These are phyloP conservation scores for Heloderma charlesbogerti DNA, from an alignment of 2,113 vertebrate genomes.

Conservation along the genomic window DNA sequence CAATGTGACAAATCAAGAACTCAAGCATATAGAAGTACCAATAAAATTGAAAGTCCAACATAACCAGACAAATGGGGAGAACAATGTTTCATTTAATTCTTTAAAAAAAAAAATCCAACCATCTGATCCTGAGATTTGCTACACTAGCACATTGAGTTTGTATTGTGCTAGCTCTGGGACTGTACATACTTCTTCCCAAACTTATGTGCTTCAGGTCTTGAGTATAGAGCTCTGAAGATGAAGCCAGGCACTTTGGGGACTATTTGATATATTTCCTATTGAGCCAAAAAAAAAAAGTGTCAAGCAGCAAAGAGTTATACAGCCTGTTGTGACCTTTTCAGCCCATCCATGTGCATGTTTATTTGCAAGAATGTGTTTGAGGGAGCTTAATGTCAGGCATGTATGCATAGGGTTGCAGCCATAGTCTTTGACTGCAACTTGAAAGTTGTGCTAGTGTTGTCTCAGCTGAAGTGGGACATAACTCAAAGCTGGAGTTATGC, in stretches of 20 bases:
- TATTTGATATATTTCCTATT: not conserved
- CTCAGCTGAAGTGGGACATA: not conserved
- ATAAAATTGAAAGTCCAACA: constrained; percentile 20
- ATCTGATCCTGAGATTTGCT: not conserved
- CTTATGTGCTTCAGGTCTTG: not conserved
- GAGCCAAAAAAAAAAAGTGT: not conserved
- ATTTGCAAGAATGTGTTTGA: not conserved
- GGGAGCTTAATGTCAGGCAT: no score
- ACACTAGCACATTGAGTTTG: not conserved
- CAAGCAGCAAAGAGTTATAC: not conserved
- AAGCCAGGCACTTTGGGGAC: no score
- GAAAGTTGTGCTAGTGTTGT: not conserved
- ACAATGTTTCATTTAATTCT: not conserved
- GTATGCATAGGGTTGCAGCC: not conserved
- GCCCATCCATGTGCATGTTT: not conserved
- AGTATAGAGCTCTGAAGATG: not conserved
- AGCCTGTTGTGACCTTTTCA: not conserved
- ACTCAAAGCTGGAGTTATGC: not conserved
- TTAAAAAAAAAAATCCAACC: not conserved
- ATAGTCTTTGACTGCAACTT: not conserved
- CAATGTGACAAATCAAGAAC: not conserved
- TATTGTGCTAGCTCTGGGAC: not conserved
- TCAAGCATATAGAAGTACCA: constrained; percentile 4
- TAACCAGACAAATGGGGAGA: constrained; percentile 9
- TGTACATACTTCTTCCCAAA: not conserved